Evolutionary conservation across 2,113 vertebrate species (phyloP).

Genomic region (Microtus ochrogaster): DNA sequence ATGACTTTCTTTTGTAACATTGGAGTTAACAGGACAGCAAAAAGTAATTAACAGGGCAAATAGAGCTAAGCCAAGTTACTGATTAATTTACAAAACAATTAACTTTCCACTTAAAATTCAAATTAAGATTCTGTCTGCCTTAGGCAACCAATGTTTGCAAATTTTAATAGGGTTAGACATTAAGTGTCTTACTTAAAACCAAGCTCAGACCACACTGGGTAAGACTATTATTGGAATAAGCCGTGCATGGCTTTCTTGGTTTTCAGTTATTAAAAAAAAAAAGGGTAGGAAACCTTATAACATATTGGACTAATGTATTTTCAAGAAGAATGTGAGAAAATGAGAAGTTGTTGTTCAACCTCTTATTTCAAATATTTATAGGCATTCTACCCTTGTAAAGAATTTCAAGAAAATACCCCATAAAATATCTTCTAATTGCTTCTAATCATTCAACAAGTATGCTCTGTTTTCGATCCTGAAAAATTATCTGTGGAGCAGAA

Average conservation of each 20-base stretch:
- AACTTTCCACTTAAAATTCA: slow-evolving; percentile 78
- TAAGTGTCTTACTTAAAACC: slow-evolving; percentile 80
- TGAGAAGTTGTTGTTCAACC: not conserved
- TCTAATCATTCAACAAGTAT: not conserved
- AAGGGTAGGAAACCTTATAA: not conserved
- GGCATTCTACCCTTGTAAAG: not conserved
- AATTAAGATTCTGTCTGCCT: slow-evolving; percentile 70
- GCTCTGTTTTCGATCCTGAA: too few species aligned
- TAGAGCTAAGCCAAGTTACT: slow-evolving; percentile 79
- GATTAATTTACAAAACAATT: slow-evolving; percentile 86
- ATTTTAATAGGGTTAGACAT: slow-evolving; percentile 80
- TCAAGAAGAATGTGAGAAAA: not conserved
- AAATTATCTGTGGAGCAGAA: not conserved
- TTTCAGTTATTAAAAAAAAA: not conserved
- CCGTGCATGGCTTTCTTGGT: not conserved
- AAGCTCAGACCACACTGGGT: slow-evolving; percentile 55
- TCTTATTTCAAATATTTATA: not conserved
- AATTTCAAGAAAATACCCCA: not conserved
- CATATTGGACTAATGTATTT: not conserved
- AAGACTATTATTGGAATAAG: slow-evolving; percentile 63
- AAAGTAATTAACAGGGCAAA: slow-evolving; percentile 85
- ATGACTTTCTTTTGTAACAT: slow-evolving; percentile 50
- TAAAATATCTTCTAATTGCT: not conserved
- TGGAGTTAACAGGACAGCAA: slow-evolving; percentile 76
- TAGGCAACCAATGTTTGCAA: slow-evolving; percentile 73